phyloP scores from a whole-genome alignment of 2,113 vertebrate genomes.

The Gambusia holbrooki region DNA sequence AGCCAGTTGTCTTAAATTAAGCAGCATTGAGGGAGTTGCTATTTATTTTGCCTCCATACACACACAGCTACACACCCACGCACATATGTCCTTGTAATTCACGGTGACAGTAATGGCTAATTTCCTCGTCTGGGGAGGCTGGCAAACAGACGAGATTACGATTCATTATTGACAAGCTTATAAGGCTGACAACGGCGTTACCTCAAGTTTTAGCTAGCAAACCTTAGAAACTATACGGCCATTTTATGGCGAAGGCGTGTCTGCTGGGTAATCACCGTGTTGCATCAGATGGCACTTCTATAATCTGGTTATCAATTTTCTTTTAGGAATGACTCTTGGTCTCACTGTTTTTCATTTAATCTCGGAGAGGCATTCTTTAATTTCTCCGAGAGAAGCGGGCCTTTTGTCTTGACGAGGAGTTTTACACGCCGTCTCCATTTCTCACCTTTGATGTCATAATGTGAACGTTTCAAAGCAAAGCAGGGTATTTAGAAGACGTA shows the following conservation, averaged over 20 bases:
- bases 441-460: constrained; percentile 8
- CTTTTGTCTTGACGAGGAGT: background rate
- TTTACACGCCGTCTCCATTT: background rate
- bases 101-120: constrained; percentile 58
- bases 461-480: background rate
- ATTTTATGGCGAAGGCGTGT: constrained; percentile 31
- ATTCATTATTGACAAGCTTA: constrained; percentile 49
- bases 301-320: background rate
- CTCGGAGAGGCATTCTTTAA: background rate
- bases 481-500: background rate
- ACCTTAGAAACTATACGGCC: constrained; percentile 25
- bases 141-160: constrained; percentile 64
- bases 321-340: background rate
- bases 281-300: background rate
- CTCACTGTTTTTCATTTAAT: background rate
- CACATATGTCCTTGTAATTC: constrained; percentile 61
- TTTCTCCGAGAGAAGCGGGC: background rate
- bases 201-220: constrained; percentile 9
- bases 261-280: background rate
- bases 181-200: constrained; percentile 40
- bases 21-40: constrained; percentile 51
- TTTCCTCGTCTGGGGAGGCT: constrained; percentile 62
- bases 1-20: constrained; percentile 49
- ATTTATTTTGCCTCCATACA: constrained; percentile 50
- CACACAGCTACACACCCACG: constrained; percentile 50